Base-by-base conservation (phyloP, 2,113 vertebrate species). In the Neopipo cinnamomea region DNA sequence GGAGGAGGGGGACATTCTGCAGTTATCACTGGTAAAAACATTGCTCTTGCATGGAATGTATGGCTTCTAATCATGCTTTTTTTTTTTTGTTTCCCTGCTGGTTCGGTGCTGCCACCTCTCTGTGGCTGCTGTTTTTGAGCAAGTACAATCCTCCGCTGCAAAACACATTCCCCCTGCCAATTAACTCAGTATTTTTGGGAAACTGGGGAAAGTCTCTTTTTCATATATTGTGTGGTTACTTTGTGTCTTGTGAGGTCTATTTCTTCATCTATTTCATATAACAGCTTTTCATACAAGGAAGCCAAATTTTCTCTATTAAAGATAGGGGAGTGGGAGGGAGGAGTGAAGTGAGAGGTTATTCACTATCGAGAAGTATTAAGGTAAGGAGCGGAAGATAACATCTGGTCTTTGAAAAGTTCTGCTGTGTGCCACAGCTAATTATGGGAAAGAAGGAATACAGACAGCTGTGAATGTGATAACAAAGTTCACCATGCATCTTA, bases 1-100 rank as follows among this genome's bases (percentile, higher is more conserved):
- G 99, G 99, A 87, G 99, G 99, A 88, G 99, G 99, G 11, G 99
- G 99, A 47, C 99, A 99, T 92, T 98, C 99, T 21, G 98, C 97
- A 68, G 41, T 98, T 75, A 77, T 99, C 71, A 99, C 98, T 52
- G 98, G 99, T 99, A 95, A 95, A 82, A 94, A 86, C 50, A 22
- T 75, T 67, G 50, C 59, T 19, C 53, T 95, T 73, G 21, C 7
- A 46, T 7, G 17, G 23, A 14, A 6, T 41, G 8, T 23, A 5
- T 42, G 59, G 39, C 52, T 82, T 92, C 44, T 63, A 53, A 61
- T 44, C 11, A 4, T 9, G n/a, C 47, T 67, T 35, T 16, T 12
- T 12, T 67, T 35, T 16, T 12, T 12, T 24, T 28, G 16, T 47
- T 75, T 92, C 23, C 47, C 4, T 81, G 17, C 50, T 87, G 47